Base-by-base conservation (phyloP, 1,140 invertebrate species). In the Nixonia krombeini region DNA sequence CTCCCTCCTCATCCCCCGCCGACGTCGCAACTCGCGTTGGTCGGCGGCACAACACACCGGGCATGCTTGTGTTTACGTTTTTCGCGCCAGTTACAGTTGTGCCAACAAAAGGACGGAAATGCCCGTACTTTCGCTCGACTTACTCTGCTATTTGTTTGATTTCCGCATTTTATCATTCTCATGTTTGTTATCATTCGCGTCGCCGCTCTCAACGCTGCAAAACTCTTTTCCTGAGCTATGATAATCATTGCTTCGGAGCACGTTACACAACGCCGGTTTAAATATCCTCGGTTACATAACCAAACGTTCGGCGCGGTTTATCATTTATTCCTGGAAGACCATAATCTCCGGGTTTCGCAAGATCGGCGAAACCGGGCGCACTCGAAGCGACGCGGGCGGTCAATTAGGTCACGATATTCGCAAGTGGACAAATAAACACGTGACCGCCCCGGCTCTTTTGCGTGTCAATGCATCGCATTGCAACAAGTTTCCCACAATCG, bases 401-500 rank as follows among this genome's bases (percentile, higher is more conserved):
- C 10, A n/a, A 37, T 10, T 7, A 2, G 10, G 8, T 31, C 10
- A 40, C n/a, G 18, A 17, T n/a, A 16, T 16, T 40, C 37, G 37
- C n/a, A 18, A 40, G 16, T 40, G 16, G 8, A 40, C 37, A 40
- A 40, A 40, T 21, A n/a, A 40, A 40, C 16, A 10, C n/a, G 37
- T 7, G 15, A 40, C 37, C 16, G 37, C 37, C 37, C 37, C 16
- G 37, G 15, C 18, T 9, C 17, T 40, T 40, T 16, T 17, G 18
- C 9, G 37, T 40, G 37, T 40, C 37, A 40, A 40, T 40, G 15
- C 16, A 13, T 12, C 33, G 33, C 13, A 8, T 40, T 18, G 9
- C 37, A 40, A 18, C 15, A 9, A 40, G 37, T 40, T 40, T 40
- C 37, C 37, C 37, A 40, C 37, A 40, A 40, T 40, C 37, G 37